Base-by-base conservation (phyloP, 1,140 invertebrate genomes). In the Tetragonula clypearis region DNA sequence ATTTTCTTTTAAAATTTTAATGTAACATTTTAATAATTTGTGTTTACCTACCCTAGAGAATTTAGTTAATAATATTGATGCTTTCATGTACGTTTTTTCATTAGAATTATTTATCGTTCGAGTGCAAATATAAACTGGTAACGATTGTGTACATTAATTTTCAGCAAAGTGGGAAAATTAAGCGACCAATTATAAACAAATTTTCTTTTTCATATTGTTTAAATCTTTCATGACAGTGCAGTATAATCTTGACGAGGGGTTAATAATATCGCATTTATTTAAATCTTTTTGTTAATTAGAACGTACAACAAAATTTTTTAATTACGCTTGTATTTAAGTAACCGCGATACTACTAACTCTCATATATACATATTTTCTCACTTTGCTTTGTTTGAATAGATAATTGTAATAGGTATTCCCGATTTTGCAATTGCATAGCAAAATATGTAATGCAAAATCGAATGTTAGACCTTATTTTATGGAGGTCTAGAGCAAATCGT, bases 141-240 rank as follows among this genome's bases (percentile, higher is more conserved):
- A 79, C 21, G 58, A 77, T 6, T 73, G 69, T 69, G 69, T 89
- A 78, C 65, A 74, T 86, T 78, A 55, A 65, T 58, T 75, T 71
- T 56, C 82, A 89, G 87, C 87, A 89, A 89, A 89, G 85, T 82
- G 82, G 87, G 85, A 87, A 87, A 89, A 35, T 30, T 60, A 65
- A 62, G 71, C 62, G 76, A 77, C 69, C 30, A 84, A 66, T 68
- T 60, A 60, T 15, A 53, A 72, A 74, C 17, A 15, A 80, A 68
- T 30, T 65, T 78, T 73, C 49, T 87, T 62, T 49, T 79, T 81
- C 68, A 56, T 73, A 79, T 84, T 72, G 56, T 73, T 84, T 84
- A 19, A 26, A 79, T 56, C 56, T 58, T 84, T 30, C n/a, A 41
- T 65, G 41, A 79, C 66, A 21, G 69, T 55, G 6, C 35, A 72